Base-by-base conservation (phyloP, 2,797 vertebrate genomes). In the Lutjanus argentimaculatus region DNA sequence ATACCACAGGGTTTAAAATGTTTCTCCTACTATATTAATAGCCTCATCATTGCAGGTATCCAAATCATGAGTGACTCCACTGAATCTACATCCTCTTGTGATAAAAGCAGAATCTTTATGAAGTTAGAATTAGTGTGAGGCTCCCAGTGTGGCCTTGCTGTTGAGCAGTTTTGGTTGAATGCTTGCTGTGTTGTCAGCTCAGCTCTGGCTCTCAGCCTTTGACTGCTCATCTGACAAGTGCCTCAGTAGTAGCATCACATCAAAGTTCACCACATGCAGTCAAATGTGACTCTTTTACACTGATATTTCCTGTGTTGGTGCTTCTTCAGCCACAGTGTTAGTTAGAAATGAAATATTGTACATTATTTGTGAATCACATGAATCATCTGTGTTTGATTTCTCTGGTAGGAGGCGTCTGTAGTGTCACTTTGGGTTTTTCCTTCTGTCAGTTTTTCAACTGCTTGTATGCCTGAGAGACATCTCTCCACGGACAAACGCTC, bases 381-480 rank as follows among this genome's bases (percentile, higher is more conserved):
- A 85, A 62, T 78, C 77, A 52, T 36, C 49, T 0, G 43, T 73
- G 45, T 64, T 72, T 83, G 70, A 30, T 64, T 67, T 80, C 51
- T 55, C 25, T 56, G 46, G 66, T 22, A 25, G 49, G 73, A 69
- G 36, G 66, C 83, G 62, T 64, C 67, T 62, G 22, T 72, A 56
- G 59, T 84, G 81, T 79, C 82, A 75, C 65, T 77, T 82, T 67
- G 65, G 61, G 25, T 72, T 77, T 72, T 76, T 80, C 57, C 71
- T 30, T 74, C 71, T 48, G 71, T 86, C 80, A 68, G 76, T 88
- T 88, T 87, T 79, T 81, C 48, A 77, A 11, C 48, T 56, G 62
- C 19, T 57, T 45, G 49, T 49, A 22, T 59, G 82, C 75, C 64
- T 45, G 40, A 42, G 64, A 78, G 78, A 87, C 67, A 77, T 80